Evolutionary conservation across 2,888 invertebrate species (phyloP).

Genomic region (Lordiphosa andalusiaca): DNA sequence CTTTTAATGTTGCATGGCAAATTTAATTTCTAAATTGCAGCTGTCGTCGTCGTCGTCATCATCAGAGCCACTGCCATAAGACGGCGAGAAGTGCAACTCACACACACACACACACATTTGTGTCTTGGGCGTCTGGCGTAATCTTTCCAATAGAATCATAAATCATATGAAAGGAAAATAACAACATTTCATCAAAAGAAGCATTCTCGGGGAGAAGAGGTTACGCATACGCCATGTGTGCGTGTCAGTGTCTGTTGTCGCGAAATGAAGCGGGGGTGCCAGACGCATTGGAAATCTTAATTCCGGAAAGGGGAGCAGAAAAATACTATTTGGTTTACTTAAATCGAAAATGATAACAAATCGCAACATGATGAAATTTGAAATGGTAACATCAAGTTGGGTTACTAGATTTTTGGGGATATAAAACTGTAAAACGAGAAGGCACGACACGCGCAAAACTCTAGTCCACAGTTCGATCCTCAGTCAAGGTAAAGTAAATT

Average conservation of each 20-base stretch:
- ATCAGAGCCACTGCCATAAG: conserved; percentile 3
- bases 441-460: no score
- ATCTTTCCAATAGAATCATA: conserved; percentile 64
- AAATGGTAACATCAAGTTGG: no score
- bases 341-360: no score
- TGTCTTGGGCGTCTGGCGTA: conserved; percentile 39
- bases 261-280: conserved; percentile 36
- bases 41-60: conserved; percentile 60
- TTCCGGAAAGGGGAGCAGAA: no score
- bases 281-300: conserved; percentile 9
- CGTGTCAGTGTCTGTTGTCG: conserved; percentile 4
- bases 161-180: conserved; percentile 48
- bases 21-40: conserved; percentile 77
- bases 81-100: conserved; percentile 6
- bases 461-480: no score
- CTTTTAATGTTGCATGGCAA: conserved; percentile 75
- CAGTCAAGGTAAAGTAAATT: no score
- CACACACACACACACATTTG: conserved; percentile 31
- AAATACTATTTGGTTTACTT: conserved; percentile 12
- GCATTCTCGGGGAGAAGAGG: conserved; percentile 10
- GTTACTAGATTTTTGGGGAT: no score
- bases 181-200: conserved; percentile 49
- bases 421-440: no score
- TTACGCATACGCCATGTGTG: conserved; percentile 45
- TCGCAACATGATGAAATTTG: no score